Conservation (phyloP, 2,888 invertebrate species). For the Cataglyphis livida region DNA sequence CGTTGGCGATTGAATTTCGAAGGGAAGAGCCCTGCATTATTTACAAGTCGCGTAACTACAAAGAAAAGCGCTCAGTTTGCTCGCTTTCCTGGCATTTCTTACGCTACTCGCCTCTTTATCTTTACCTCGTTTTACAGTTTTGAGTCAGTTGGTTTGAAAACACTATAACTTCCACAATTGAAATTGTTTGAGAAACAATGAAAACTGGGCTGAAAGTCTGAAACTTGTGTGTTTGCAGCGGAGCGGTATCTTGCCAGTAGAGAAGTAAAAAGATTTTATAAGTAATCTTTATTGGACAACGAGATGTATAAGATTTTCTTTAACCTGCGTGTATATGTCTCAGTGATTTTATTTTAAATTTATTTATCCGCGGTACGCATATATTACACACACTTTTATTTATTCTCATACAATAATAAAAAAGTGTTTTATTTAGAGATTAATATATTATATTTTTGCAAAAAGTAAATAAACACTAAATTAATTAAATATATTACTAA, state of each 20-base stretch:
- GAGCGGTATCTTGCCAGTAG: slow-evolving; percentile 19
- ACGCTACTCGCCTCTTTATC: slow-evolving; percentile 9
- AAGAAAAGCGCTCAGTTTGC: slow-evolving; percentile 7
- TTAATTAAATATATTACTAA: not conserved
- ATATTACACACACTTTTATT: not conserved
- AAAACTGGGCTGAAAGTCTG: slow-evolving; percentile 17
- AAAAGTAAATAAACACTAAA: not conserved
- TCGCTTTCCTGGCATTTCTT: slow-evolving; percentile 10
- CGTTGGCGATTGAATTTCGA: slow-evolving; percentile 35
- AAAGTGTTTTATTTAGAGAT: not conserved
- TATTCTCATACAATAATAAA: not conserved
- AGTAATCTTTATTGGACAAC: slow-evolving; percentile 19
- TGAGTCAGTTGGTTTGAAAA: slow-evolving; percentile 31
- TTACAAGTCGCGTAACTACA: slow-evolving; percentile 1
- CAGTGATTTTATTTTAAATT: not conserved
- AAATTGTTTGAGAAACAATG: slow-evolving; percentile 46
- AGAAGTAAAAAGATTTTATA: slow-evolving; percentile 1
- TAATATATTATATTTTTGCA: not conserved
- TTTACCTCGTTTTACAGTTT: slow-evolving; percentile 13
- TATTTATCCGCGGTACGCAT: not conserved
- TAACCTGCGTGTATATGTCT: not conserved
- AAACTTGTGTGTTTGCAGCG: slow-evolving; percentile 15
- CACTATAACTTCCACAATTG: slow-evolving; percentile 39
- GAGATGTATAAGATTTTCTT: not conserved
- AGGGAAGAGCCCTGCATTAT: slow-evolving; percentile 7